A percentile compares a stretch with the other conserved stretches of the same genome.
Evolutionary conservation across 2,888 invertebrate genomes (phyloP).

Genomic region (Cryptocephalus primarius): DNA sequence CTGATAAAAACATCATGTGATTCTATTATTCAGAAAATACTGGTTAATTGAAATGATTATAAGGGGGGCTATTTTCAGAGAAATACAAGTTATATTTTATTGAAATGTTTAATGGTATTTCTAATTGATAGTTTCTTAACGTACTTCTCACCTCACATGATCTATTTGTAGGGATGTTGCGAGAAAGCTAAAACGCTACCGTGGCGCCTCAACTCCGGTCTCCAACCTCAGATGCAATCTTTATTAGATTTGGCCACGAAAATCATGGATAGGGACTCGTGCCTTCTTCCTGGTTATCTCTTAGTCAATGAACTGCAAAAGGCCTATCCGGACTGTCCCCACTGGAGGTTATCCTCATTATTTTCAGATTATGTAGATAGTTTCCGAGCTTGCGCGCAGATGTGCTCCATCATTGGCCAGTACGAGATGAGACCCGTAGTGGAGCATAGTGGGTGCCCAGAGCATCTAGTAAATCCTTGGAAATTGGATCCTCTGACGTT

Average conservation of each 20-base stretch:
- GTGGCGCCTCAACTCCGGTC: constrained; percentile 63
- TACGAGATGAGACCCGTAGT: constrained; percentile 88
- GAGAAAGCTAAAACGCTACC: constrained; percentile 82
- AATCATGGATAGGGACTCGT: constrained; percentile 87
- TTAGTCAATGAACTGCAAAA: constrained; percentile 93
- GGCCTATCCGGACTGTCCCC: constrained; percentile 77
- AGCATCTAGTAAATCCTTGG: constrained; percentile 87
- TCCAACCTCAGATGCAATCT: constrained; percentile 71
- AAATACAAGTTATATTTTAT: no score
- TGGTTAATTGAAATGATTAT: no score
- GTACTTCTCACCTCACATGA: no score
- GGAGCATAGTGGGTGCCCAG: constrained; percentile 84
- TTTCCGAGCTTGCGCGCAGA: constrained; percentile 88
- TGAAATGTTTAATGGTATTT: no score
- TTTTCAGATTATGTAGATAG: constrained; percentile 85
- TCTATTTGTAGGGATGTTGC: constrained; percentile 54
- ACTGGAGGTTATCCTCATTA: constrained; percentile 84
- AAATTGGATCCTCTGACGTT: constrained; percentile 75
- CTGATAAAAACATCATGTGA: background rate
- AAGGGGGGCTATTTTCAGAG: no score
- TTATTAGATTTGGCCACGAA: constrained; percentile 73
- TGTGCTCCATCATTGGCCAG: constrained; percentile 88
- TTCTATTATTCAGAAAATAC: background rate
- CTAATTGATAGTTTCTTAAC: no score
- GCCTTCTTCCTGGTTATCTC: constrained; percentile 87